These are phyloP conservation scores for Ctenopoma kingsleyae DNA, from an alignment of 2,797 vertebrate species.

Conservation along the genomic window DNA sequence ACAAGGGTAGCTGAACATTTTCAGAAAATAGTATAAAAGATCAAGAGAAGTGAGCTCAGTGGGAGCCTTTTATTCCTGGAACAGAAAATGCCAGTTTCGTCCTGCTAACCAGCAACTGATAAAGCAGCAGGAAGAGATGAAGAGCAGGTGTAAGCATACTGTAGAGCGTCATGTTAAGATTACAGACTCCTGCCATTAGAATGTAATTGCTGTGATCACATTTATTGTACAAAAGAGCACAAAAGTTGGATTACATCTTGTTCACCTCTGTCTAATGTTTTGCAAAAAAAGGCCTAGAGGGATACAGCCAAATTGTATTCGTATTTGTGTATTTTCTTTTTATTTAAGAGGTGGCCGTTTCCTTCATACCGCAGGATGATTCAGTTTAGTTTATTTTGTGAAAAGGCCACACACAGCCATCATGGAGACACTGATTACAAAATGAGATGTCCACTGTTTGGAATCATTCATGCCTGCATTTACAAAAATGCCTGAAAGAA, in stretches of 20 bases:
- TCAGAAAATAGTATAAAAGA: conserved; percentile 29
- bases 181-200: conserved; percentile 19
- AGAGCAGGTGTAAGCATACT: conserved; percentile 23
- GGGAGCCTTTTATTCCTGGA: conserved; percentile 41
- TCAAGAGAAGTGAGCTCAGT: conserved; percentile 27
- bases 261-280: conserved; percentile 9
- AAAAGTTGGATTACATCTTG: conserved; percentile 3
- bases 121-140: conserved; percentile 30
- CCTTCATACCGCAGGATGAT: neutral
- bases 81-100: conserved; percentile 10
- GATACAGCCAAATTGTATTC: neutral
- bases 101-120: conserved; percentile 14
- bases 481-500: too few species aligned
- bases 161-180: conserved; percentile 21
- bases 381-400: neutral
- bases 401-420: neutral
- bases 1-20: conserved; percentile 17
- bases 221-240: conserved; percentile 17
- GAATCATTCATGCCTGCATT: neutral
- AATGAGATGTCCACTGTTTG: neutral
- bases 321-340: conserved; percentile 6
- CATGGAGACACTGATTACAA: neutral
- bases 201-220: conserved; percentile 16
- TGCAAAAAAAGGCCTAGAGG: conserved; percentile 6
- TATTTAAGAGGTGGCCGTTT: neutral